Evolutionary conservation across 2,888 invertebrate species (phyloP), one percentile per base, ranked within the genome.

Genomic region (Allygus modestus): DNA sequence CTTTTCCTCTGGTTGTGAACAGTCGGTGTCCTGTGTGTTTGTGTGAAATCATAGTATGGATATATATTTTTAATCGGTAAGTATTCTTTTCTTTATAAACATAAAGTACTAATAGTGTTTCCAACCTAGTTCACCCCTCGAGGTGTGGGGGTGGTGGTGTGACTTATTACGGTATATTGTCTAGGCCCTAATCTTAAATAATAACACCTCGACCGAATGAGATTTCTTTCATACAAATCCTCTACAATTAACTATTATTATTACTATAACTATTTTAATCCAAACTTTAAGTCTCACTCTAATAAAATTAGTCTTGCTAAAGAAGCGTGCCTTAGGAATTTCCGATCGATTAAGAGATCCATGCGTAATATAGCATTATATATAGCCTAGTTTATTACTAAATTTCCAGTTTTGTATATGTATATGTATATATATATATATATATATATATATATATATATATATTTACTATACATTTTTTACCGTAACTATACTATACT

Each of bases 301-400:
- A n/a, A n/a, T 9, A 37, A 37, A 9, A 37, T 37, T 7, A 7
- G 37, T 37, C 37, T 46, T 46, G 1, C 46, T 1, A 46, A 5
- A 23, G 11, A 20, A 23, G 54, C 54, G 23, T 54, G 20, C 2
- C 23, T 54, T 4, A 54, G 54, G 54, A 54, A 54, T 54, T 23
- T 23, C 54, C 54, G 54, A 54, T 54, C 54, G 54, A 54, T 54
- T 37, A 37, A 46, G 46, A 46, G 15, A 12, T 46, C 37, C n/a
- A n/a, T n/a, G n/a, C n/a, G n/a, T n/a, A n/a, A n/a, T n/a, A n/a
- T n/a, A n/a, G n/a, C n/a, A n/a, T n/a, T n/a, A n/a, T n/a, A n/a
- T n/a, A n/a, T n/a, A n/a, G n/a, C n/a, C n/a, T n/a, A n/a, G n/a
- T n/a, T n/a, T n/a, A n/a, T n/a, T n/a, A n/a, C n/a, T n/a, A n/a